phyloP scores from a whole-genome alignment of 2,797 vertebrate species.

The Sebastolobus alascanus region DNA sequence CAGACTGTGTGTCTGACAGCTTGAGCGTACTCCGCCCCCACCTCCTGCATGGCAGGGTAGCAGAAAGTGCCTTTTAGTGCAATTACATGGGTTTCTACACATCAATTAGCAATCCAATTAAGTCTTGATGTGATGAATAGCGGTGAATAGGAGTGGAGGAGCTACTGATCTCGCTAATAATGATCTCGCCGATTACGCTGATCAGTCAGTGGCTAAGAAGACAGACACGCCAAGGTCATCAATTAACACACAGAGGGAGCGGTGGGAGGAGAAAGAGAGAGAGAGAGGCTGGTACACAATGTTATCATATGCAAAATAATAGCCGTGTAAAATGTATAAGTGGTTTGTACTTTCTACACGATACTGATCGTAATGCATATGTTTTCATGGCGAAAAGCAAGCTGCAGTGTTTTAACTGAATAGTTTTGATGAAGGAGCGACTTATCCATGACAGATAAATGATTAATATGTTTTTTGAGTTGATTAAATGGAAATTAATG shows the following conservation, averaged over 20 bases:
- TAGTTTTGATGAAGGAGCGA: constrained; percentile 28
- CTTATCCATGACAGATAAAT: constrained; percentile 46
- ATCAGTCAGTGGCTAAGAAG: constrained; percentile 78
- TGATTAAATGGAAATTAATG: constrained; percentile 64
- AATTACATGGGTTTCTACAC: constrained; percentile 87
- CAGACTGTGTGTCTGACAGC: constrained; percentile 56
- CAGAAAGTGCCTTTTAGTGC: constrained; percentile 83
- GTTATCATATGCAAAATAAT: constrained; percentile 32
- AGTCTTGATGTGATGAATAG: constrained; percentile 86
- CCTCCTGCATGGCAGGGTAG: constrained; percentile 52
- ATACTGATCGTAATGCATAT: background rate
- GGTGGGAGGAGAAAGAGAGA: constrained; percentile 6
- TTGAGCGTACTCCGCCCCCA: constrained; percentile 27
- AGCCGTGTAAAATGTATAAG: constrained; percentile 8
- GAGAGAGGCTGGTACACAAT: constrained; percentile 16
- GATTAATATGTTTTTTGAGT: constrained; percentile 42
- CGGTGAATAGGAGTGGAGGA: constrained; percentile 73
- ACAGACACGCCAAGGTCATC: constrained; percentile 81
- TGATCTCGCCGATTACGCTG: constrained; percentile 80
- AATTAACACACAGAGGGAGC: constrained; percentile 64
- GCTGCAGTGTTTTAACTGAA: constrained; percentile 21
- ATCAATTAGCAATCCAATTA: constrained; percentile 88
- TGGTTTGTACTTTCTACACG: background rate
- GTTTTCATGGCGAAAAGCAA: constrained; percentile 3
- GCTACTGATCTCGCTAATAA: constrained; percentile 83